A percentile compares a stretch with the other conserved stretches of the same genome.
phyloP scores from a whole-genome alignment of 2,113 vertebrate genomes.

The Onychostoma macrolepis region DNA sequence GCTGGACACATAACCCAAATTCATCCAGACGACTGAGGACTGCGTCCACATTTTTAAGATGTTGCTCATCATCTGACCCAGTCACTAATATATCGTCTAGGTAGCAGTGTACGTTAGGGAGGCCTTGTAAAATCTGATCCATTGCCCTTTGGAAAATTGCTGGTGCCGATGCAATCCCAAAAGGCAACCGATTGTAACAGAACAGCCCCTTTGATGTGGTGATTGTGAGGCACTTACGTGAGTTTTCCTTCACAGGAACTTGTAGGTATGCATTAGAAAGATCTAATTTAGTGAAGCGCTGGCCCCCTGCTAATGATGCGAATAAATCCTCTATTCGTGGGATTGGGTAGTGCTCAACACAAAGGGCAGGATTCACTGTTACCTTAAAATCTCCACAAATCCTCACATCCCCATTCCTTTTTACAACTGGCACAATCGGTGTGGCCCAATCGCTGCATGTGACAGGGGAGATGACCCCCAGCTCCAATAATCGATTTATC shows the following conservation, averaged over 20 bases:
- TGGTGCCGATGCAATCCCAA: background rate
- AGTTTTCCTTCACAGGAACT: background rate
- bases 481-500: background rate
- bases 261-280: constrained; percentile 10
- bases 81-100: constrained; percentile 5
- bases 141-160: constrained; percentile 12
- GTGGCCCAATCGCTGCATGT: constrained; percentile 28
- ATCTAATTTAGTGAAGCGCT: constrained; percentile 37
- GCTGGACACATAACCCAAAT: background rate
- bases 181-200: constrained; percentile 7
- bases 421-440: constrained; percentile 12
- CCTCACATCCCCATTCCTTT: constrained; percentile 15
- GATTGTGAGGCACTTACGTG: background rate
- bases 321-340: too few relatives aligned
- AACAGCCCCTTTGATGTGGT: background rate
- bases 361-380: too few relatives aligned
- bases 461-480: constrained; percentile 22
- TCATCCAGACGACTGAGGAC: background rate
- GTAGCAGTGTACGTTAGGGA: constrained; percentile 16
- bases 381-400: constrained; percentile 15
- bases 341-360: too few relatives aligned
- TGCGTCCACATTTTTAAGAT: background rate
- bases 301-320: background rate
- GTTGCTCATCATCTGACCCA: background rate
- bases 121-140: constrained; percentile 28